These are phyloP conservation scores for Amblyjoppa fuscipennis DNA, from an alignment of 2,888 invertebrate genomes.

Conservation along the genomic window DNA sequence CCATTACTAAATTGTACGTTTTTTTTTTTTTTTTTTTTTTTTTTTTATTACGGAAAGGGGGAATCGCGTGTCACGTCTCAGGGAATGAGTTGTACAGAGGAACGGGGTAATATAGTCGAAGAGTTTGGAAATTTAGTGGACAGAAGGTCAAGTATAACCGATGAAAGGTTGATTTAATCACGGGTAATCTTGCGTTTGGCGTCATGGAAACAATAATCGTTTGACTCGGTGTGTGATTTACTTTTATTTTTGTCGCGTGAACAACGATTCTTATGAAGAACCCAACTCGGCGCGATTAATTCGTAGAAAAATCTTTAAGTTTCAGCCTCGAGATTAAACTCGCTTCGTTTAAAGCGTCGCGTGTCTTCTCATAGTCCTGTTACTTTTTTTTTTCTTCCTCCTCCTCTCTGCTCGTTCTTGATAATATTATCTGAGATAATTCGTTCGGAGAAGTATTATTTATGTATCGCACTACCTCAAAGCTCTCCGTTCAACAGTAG, in stretches of 20 bases:
- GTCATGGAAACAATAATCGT: slow-evolving; percentile 27
- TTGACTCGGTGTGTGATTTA: slow-evolving; percentile 59
- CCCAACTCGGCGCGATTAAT: slow-evolving; percentile 51
- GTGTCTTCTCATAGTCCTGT: neutral
- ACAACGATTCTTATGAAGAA: slow-evolving; percentile 29
- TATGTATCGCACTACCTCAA: slow-evolving; percentile 17
- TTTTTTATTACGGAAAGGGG: neutral
- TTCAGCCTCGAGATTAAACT: slow-evolving; percentile 48
- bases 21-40: slow-evolving; percentile 50
- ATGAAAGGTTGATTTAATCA: slow-evolving; percentile 38
- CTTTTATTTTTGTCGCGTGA: slow-evolving; percentile 40
- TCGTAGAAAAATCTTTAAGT: slow-evolving; percentile 60
- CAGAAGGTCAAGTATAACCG: neutral
- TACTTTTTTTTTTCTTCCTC: neutral
- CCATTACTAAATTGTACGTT: slow-evolving; percentile 57
- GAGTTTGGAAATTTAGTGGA: slow-evolving; percentile 24
- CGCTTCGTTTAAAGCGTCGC: slow-evolving; percentile 8
- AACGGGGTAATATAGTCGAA: slow-evolving; percentile 30
- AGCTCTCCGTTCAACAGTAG: slow-evolving; percentile 33
- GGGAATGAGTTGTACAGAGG: slow-evolving; percentile 69
- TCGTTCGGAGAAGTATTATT: slow-evolving; percentile 39
- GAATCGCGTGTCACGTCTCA: slow-evolving; percentile 26
- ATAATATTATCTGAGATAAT: slow-evolving; percentile 34
- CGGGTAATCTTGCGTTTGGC: slow-evolving; percentile 33
- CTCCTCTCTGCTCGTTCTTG: neutral